phyloP scores from a whole-genome alignment of 2,888 invertebrate species.

The Caenorhabditis drosophilae region DNA sequence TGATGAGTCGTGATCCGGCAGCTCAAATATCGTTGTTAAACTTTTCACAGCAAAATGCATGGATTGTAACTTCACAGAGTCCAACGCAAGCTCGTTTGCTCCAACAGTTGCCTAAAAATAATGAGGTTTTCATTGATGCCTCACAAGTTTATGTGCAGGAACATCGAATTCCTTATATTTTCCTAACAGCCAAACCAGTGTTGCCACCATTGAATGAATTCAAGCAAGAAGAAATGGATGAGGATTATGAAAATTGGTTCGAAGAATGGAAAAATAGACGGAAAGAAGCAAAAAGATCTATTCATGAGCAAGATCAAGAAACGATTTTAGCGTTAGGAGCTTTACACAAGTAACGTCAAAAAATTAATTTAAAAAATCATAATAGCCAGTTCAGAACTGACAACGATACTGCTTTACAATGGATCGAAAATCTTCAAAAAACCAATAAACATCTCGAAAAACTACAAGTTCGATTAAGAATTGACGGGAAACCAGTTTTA shows the following conservation, averaged over 20 bases:
- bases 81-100: constrained; percentile 56
- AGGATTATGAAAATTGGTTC: constrained; percentile 48
- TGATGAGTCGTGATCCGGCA: constrained; percentile 67
- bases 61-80: constrained; percentile 64
- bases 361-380: background rate
- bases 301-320: constrained; percentile 63
- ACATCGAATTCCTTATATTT: constrained; percentile 48
- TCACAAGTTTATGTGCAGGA: constrained; percentile 62
- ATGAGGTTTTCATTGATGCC: constrained; percentile 59
- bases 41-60: constrained; percentile 40
- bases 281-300: constrained; percentile 18
- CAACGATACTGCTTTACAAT: constrained; percentile 36
- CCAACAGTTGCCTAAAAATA: constrained; percentile 18
- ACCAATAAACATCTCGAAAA: constrained; percentile 31
- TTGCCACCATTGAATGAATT: constrained; percentile 41
- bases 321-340: constrained; percentile 56
- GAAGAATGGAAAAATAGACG: constrained; percentile 43
- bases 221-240: constrained; percentile 45
- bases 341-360: constrained; percentile 14
- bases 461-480: constrained; percentile 28
- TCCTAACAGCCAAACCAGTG: constrained; percentile 37
- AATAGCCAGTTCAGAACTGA: constrained; percentile 34
- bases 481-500: constrained; percentile 34
- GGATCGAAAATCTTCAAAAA: constrained; percentile 43
- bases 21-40: constrained; percentile 51